Conservation (phyloP, 2,888 invertebrate species). For the Dorcus hopei region DNA sequence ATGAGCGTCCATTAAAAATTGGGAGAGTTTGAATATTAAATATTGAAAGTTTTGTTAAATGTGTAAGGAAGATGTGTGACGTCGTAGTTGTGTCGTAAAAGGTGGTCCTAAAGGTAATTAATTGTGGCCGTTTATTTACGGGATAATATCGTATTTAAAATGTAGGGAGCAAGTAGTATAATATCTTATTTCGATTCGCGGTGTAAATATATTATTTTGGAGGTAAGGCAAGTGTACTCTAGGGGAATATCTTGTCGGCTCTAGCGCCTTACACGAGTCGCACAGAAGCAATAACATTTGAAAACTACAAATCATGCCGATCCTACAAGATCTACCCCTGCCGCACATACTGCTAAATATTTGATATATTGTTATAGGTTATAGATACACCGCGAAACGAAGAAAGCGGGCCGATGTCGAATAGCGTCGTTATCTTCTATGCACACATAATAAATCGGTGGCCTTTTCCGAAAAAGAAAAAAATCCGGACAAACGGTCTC, state of each 20-base stretch:
- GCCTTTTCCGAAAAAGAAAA: background rate
- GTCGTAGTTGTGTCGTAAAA: too few species aligned
- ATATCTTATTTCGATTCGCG: conserved; percentile 11
- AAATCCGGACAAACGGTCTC: background rate
- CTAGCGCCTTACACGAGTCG: conserved; percentile 22
- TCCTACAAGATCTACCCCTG: conserved; percentile 45
- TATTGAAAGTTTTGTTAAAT: too few species aligned
- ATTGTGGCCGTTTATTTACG: background rate
- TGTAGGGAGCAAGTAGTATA: conserved; percentile 4
- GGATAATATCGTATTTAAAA: conserved; percentile 11
- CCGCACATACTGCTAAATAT: conserved; percentile 33
- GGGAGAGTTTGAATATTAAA: too few species aligned
- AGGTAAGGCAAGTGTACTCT: conserved; percentile 26
- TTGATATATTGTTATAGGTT: conserved; percentile 36
- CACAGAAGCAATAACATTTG: conserved; percentile 43
- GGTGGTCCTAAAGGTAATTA: background rate
- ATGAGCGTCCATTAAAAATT: too few species aligned
- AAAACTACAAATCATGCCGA: conserved; percentile 49
- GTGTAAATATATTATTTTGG: conserved; percentile 23
- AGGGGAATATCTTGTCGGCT: conserved; percentile 22
- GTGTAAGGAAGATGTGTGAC: too few species aligned
- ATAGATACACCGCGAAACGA: conserved; percentile 18
- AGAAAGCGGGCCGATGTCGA: conserved; percentile 3
- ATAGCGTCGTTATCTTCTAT: background rate
- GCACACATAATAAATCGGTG: background rate